Percentiles rank a stretch among this genome's conserved stretches.
phyloP scores from a whole-genome alignment of 1,140 invertebrate species.

The Lineus longissimus region DNA sequence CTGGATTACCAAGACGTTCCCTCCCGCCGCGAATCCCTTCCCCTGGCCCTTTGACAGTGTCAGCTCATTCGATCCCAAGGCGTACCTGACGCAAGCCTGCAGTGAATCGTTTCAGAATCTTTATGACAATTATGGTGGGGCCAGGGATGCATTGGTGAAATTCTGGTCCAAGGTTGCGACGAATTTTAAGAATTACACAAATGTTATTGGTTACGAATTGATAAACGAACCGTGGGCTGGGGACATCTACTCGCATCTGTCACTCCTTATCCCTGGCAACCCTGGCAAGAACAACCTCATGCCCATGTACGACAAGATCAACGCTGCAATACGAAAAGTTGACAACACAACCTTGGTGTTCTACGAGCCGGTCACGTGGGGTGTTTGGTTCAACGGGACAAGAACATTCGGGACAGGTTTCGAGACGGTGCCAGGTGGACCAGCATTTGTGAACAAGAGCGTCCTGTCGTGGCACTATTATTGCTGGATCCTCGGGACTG shows the following conservation, averaged over 20 bases:
- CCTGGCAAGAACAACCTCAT: constrained; percentile 26
- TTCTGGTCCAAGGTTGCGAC: constrained; percentile 28
- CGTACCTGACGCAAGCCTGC: constrained; percentile 28
- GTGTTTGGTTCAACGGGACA: constrained; percentile 19
- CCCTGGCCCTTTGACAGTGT: constrained; percentile 28
- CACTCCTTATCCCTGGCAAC: constrained; percentile 25
- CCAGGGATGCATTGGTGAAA: constrained; percentile 15
- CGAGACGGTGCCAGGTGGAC: constrained; percentile 24
- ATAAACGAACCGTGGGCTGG: constrained; percentile 39
- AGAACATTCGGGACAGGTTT: constrained; percentile 28
- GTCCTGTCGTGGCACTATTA: constrained; percentile 36
- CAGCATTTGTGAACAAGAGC: constrained; percentile 13
- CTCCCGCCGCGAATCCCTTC: constrained; percentile 17
- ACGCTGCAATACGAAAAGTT: constrained; percentile 24
- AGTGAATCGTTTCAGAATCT: constrained; percentile 30
- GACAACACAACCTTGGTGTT: constrained; percentile 29
- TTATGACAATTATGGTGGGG: constrained; percentile 24
- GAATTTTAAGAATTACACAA: constrained; percentile 18
- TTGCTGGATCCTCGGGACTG: constrained; percentile 25
- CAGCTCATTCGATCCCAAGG: constrained; percentile 10
- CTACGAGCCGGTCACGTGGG: constrained; percentile 38
- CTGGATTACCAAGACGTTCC: constrained; percentile 29
- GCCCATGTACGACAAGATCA: constrained; percentile 26
- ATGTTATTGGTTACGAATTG: constrained; percentile 32
- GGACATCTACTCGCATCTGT: constrained; percentile 25